Base-by-base conservation (phyloP, 2,797 vertebrate genomes). In the Gobio occitaniae region DNA sequence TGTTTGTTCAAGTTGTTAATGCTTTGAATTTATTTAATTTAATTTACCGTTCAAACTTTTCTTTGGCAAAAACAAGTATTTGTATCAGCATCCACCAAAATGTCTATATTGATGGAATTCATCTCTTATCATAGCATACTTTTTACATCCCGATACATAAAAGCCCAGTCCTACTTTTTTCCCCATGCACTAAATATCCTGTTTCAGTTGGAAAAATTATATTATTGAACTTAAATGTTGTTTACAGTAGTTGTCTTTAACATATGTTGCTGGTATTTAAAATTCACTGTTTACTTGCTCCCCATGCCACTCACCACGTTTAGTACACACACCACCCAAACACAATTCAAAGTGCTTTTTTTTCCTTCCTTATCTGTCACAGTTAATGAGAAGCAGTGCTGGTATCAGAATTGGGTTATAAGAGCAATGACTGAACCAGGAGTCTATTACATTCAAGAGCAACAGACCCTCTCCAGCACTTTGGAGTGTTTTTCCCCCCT, bases 401-500 rank as follows among this genome's bases (percentile, higher is more conserved):
- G 92, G 85, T 91, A 89, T 91, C 90, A 87, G 88, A 93, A 92
- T 89, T 90, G 79, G 52, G 70, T 79, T 80, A 87, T 82, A 77
- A 75, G 72, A 70, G 79, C 50, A 91, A 59, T 85, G 89, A 88
- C 87, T 29, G 52, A 70, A 52, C 65, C 63, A 69, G 74, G 38
- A 84, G 83, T 78, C 83, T 70, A 78, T 84, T 84, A 84, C 50
- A 59, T 70, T 84, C 75, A 84, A 84, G 75, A 84, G 75, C 83
- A 44, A 41, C 50, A 78, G 74, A 29, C 11, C 59, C 65, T 69
- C 75, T 59, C 63, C 17, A 59, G 75, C 17, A 59, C 50, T 29
- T 69, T 68, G 11, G 47, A 56, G 63, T 56, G 48, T 83, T 74
- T 91, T 91, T 92, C 88, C 90, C 93, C 93, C 92, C 91, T 91